Conservation (phyloP, 2,888 invertebrate genomes). For the Pristionchus arcanus region DNA sequence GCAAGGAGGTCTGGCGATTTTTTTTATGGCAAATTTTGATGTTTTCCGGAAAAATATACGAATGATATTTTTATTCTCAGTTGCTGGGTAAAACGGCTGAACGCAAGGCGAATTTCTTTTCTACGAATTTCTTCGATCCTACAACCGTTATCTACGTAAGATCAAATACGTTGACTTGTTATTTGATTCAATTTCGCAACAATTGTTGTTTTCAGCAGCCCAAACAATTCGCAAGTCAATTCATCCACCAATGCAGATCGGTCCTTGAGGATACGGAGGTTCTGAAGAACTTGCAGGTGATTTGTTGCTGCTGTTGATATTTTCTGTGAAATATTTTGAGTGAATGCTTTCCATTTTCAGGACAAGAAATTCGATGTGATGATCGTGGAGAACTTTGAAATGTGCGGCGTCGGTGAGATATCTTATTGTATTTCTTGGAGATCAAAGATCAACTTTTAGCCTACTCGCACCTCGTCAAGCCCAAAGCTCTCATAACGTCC, state of each 20-base stretch:
- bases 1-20: no score
- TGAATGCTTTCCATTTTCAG: neutral
- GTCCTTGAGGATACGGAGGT: slow-evolving; percentile 1
- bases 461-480: slow-evolving; percentile 26
- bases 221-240: neutral
- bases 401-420: slow-evolving; percentile 46
- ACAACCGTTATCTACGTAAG: neutral
- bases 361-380: slow-evolving; percentile 31
- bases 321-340: no score
- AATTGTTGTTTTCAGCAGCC: neutral
- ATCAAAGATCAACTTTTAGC: neutral
- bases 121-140: neutral
- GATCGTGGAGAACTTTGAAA: slow-evolving; percentile 55
- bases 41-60: no score
- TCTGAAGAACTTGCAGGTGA: slow-evolving; percentile 12
- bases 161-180: neutral
- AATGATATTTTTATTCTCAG: neutral
- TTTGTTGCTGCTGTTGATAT: neutral
- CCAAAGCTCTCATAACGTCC: slow-evolving; percentile 42
- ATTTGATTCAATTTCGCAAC: neutral
- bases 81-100: neutral
- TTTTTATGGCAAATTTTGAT: no score
- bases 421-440: neutral
- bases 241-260: neutral
- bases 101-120: slow-evolving; percentile 34